Evolutionary conservation across 2,888 invertebrate species (phyloP), one percentile per base, ranked within the genome.

Genomic region (Sinopyrophorus schimmeli): DNA sequence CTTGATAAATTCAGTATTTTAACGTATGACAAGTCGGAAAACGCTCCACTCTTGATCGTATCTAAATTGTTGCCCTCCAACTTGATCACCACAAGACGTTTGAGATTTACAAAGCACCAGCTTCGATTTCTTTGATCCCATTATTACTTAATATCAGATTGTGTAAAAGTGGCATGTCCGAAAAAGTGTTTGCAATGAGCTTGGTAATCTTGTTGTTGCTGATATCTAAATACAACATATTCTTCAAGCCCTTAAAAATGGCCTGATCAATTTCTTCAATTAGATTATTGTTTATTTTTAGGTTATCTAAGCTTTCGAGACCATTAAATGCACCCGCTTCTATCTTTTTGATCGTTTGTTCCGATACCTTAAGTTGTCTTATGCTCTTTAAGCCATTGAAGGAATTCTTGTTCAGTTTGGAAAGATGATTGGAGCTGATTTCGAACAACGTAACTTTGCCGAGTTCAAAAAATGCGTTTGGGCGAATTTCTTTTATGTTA

Each of bases 1-100:
- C 28, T 11, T 1, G 18, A 27, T 5, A 43, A 18, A 27, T 34
- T 27, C 21, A 43, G 27, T 9, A 5, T 6, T 20, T 43, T 17
- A 7, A 43, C 5, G 4, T 7, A 6, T 5, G 20, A 14, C 4
- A 34, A 27, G 6, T 35, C 43, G 14, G 14, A 21, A 35, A 43
- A 43, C 1, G 15, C 21, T n/a, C 26, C 18, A 18, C 5, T 35
- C 12, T n/a, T 26, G 3, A 43, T n/a, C 2, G 5, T 11, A 9
- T 5, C 6, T 7, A 43, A 3, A 12, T 6, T 28, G 5, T 27
- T 43, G n/a, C 10, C 27, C 4, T 14, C 21, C 21, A 43, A 6
- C 6, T 43, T n/a, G n/a, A n/a, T n/a, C n/a, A n/a, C n/a, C n/a
- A n/a, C 26, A 6, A 43, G 20, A 6, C n/a, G n/a, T 9, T 14